Conservation (phyloP, 2,797 vertebrate genomes). For the Liparis tanakae region DNA sequence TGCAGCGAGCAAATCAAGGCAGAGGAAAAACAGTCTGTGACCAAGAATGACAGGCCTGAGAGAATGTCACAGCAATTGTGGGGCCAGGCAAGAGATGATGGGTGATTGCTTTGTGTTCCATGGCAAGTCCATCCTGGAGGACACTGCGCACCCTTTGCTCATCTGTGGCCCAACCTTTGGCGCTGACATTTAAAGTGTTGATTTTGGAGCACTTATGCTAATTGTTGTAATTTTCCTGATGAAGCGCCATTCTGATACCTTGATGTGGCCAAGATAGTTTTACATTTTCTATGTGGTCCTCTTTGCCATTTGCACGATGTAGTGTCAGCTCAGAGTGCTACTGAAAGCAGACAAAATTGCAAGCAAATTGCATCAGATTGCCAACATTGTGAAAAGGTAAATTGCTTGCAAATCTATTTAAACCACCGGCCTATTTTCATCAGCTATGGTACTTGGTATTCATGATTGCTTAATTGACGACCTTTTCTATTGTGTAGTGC, state of each 20-base stretch:
- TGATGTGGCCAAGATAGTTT: conserved; percentile 99
- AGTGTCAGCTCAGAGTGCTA: conserved; percentile 99
- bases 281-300: conserved; percentile 99
- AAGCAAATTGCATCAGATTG: conserved; percentile 99
- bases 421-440: conserved; percentile 99
- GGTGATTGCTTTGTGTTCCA: conserved; percentile 99
- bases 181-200: conserved; percentile 99
- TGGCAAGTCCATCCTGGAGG: conserved; percentile 93
- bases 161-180: conserved; percentile 97
- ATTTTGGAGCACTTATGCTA: conserved; percentile 99
- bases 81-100: conserved; percentile 95
- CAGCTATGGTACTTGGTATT: conserved; percentile 99
- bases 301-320: conserved; percentile 99
- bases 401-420: conserved; percentile 99
- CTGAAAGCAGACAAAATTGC: conserved; percentile 99
- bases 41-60: conserved; percentile 94
- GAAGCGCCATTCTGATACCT: conserved; percentile 99
- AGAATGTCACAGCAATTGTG: conserved; percentile 99
- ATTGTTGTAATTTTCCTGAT: conserved; percentile 99
- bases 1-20: conserved; percentile 84
- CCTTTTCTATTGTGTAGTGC: conserved; percentile 99
- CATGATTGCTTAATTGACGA: conserved; percentile 99
- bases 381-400: conserved; percentile 99
- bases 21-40: conserved; percentile 88
- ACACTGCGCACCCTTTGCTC: conserved; percentile 90